Base-by-base conservation (phyloP, 2,113 vertebrate genomes). In the Seriola dumerili region DNA sequence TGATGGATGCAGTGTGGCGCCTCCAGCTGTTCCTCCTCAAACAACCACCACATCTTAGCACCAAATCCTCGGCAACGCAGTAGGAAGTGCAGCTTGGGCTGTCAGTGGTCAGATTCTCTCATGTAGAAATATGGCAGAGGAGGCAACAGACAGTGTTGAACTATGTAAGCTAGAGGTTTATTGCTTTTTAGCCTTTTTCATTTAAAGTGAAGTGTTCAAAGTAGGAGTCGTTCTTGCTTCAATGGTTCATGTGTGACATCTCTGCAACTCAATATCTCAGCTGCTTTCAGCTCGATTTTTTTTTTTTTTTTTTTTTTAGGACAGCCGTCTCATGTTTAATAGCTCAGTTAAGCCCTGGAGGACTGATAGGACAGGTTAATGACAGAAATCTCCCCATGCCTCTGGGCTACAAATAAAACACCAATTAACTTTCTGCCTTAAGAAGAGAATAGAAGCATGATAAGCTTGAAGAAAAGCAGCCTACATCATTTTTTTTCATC, bases 11-110 rank as follows among this genome's bases (percentile, higher is more conserved):
- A 54, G 73, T 85, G 77, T 91, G 92, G 87, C 80, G 62, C 87
- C 76, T 88, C 85, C 90, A 93, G 94, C 93, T 94, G 92, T 89
- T 92, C 81, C 89, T 88, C 63, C 83, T 92, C 88, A 90, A 93
- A 93, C 91, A 93, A 76, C 57, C 29, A 12, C 68, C 52, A 61
- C 87, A 86, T 92, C 85, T 84, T 84, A 63, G 84, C 83, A 72
- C 68, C 78, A 63, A 58, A 81, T 84, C 88, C 92, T 84, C 42
- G 67, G 92, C 91, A 94, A 93, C 94, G 13, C 85, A 69, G 85
- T 61, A 32, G 66, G 87, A 86, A 80, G 77, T 78, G 72, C 42
- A 82, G 86, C 67, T 34, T 21, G n/a, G 40, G 14, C 65, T 74
- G 81, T 77, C 76, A 58, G 36, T 32, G 65, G 76, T 79, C 52